Conservation (phyloP, 1,140 invertebrate genomes). For the Epicauta chinensis region DNA sequence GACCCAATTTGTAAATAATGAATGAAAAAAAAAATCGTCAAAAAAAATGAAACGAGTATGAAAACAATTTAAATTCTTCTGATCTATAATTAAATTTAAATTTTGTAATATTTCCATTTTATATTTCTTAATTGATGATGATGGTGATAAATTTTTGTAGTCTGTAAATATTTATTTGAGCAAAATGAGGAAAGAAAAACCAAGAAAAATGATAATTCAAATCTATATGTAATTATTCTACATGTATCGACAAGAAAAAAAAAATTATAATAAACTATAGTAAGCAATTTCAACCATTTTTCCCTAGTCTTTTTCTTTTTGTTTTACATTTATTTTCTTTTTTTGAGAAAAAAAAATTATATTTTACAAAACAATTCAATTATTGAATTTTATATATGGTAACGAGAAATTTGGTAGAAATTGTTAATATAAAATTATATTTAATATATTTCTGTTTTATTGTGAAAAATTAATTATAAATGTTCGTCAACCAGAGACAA, state of each 20-base stretch:
- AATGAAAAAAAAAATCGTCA: not conserved
- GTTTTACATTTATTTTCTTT: not conserved
- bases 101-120: conserved; percentile 30
- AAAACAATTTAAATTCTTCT: conserved; percentile 4
- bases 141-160: conserved; percentile 36
- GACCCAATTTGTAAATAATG: conserved; percentile 26
- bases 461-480: conserved; percentile 37
- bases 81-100: conserved; percentile 21
- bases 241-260: conserved; percentile 16
- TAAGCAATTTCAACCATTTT: conserved; percentile 14
- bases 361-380: not conserved
- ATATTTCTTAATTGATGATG: conserved; percentile 21
- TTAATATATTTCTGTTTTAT: conserved; percentile 37
- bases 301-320: not conserved
- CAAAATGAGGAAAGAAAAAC: conserved; percentile 9
- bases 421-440: conserved; percentile 28
- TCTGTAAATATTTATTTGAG: conserved; percentile 37
- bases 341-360: too few species aligned
- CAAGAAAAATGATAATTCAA: conserved; percentile 9
- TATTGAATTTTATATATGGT: not conserved
- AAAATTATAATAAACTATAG: not conserved
- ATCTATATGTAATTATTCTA: conserved; percentile 33
- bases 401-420: not conserved
- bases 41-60: not conserved
- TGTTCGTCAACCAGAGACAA: conserved; percentile 38